Evolutionary conservation across 2,797 vertebrate genomes (phyloP).

Genomic region (Anabacerthia variegaticeps): DNA sequence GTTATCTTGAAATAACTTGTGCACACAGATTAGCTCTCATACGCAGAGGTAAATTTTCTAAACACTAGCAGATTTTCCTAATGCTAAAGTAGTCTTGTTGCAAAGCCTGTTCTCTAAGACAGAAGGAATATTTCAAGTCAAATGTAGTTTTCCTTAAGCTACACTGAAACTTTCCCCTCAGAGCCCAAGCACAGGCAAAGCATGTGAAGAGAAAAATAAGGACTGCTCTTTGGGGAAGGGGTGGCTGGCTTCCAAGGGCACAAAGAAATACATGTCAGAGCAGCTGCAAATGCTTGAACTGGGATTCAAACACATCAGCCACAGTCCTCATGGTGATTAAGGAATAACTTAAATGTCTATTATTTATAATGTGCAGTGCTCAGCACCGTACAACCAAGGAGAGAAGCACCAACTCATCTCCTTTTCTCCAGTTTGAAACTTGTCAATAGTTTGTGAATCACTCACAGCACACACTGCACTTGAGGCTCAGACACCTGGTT

Average conservation of each 20-base stretch:
- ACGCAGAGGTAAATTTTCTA: background rate
- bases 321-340: constrained; percentile 19
- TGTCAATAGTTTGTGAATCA: background rate
- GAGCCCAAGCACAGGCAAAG: background rate
- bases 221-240: background rate
- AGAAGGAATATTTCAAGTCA: background rate
- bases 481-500: constrained; percentile 36
- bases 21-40: rapidly evolving
- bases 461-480: background rate
- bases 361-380: background rate
- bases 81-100: background rate
- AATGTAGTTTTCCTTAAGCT: background rate
- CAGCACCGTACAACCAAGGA: background rate
- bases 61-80: background rate
- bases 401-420: background rate
- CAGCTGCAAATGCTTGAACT: constrained; percentile 51
- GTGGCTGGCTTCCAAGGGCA: constrained; percentile 33
- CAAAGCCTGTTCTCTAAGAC: background rate
- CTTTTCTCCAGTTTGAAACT: background rate
- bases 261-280: constrained; percentile 38
- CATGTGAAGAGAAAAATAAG: background rate
- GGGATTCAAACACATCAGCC: constrained; percentile 6
- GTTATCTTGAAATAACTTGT: background rate
- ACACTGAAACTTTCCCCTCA: background rate
- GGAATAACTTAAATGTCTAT: constrained; percentile 36